Percentiles rank a stretch among this genome's conserved stretches.
Conservation (phyloP, 2,113 vertebrate species). For the Bambusicola thoracicus region DNA sequence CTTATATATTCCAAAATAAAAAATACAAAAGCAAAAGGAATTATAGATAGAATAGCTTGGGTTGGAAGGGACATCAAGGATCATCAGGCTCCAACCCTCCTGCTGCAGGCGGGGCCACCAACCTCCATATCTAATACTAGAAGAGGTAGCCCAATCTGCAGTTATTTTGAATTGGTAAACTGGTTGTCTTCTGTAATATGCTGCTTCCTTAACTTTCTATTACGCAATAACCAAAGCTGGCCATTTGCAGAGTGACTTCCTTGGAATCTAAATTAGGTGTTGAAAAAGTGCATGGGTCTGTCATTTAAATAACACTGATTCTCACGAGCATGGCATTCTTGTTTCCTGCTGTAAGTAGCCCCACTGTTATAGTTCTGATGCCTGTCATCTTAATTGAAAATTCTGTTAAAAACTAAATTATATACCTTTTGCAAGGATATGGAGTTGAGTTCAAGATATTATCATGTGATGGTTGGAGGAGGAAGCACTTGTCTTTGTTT, state of each 20-base stretch:
- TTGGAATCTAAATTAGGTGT: neutral
- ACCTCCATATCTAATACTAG: no score
- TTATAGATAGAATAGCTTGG: no score
- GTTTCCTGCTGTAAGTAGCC: neutral
- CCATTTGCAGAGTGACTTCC: neutral
- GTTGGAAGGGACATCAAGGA: no score
- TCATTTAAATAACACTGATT: neutral
- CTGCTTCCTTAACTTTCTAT: neutral
- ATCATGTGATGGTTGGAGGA: neutral
- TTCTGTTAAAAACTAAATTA: neutral
- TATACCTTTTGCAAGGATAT: neutral
- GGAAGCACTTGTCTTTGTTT: neutral
- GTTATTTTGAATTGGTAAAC: neutral
- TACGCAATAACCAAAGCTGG: neutral
- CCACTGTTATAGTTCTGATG: neutral
- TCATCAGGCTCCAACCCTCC: no score
- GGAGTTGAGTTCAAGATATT: neutral
- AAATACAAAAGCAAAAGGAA: neutral
- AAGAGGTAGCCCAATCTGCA: neutral
- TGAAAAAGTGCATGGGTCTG: neutral
- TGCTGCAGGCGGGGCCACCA: no score
- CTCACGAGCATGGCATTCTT: neutral
- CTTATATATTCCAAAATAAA: neutral
- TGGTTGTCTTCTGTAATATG: neutral
- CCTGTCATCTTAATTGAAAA: neutral